Evolutionary conservation across 2,797 vertebrate species (phyloP).

Genomic region (Heterohyrax brucei): DNA sequence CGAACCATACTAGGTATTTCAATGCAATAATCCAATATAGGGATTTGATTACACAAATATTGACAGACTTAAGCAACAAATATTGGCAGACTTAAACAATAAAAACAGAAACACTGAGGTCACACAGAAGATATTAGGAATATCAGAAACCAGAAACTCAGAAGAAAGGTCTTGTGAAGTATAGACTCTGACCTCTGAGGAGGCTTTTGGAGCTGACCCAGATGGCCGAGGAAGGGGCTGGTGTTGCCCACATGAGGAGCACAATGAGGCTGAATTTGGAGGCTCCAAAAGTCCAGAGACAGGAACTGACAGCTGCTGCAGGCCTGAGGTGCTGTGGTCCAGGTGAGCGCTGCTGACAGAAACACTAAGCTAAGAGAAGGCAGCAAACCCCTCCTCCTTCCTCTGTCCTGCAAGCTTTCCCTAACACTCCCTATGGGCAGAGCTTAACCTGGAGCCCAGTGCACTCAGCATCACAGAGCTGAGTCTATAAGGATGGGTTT

Average conservation of each 20-base stretch:
- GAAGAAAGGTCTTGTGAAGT: not conserved
- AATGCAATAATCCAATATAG: not conserved
- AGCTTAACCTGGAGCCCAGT: rapidly evolving
- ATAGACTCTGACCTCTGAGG: not conserved
- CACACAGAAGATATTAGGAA: not conserved
- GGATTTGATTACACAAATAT: not conserved
- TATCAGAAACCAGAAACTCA: not conserved
- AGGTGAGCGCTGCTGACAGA: not conserved
- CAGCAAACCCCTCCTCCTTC: rapidly evolving
- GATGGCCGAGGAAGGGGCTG: not conserved
- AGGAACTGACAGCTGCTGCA: rapidly evolving
- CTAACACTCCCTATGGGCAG: not conserved
- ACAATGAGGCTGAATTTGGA: not conserved
- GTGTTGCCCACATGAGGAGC: not conserved
- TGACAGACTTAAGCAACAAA: not conserved
- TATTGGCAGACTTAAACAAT: not conserved
- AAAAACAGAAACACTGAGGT: not conserved
- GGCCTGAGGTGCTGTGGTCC: no score
- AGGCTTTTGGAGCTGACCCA: rapidly evolving
- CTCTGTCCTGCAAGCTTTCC: rapidly evolving
- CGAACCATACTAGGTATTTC: not conserved
- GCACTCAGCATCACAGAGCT: rapidly evolving
- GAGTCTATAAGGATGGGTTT: not conserved
- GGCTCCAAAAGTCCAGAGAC: not conserved
- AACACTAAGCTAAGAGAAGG: not conserved